A percentile compares a stretch with the other conserved stretches of the same genome.
These are phyloP conservation scores for Contarinia nasturtii DNA, from an alignment of 1,140 invertebrate species.

Conservation along the genomic window DNA sequence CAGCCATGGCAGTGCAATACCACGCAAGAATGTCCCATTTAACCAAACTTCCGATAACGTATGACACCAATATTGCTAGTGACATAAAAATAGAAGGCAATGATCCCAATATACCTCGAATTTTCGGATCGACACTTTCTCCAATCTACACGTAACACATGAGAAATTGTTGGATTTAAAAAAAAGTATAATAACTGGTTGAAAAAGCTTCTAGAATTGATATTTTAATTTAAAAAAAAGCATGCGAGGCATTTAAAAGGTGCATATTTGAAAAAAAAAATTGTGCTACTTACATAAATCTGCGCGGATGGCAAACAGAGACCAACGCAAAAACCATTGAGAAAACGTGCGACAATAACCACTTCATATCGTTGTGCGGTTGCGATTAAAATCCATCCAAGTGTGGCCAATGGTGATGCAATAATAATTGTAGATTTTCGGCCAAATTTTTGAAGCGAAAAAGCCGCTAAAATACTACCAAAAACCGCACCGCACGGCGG, in stretches of 20 bases:
- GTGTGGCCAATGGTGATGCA: conserved; percentile 28
- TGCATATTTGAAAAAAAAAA: conserved; percentile 2
- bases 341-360: conserved; percentile 31
- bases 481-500: conserved; percentile 30
- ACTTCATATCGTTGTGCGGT: conserved; percentile 20
- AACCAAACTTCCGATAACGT: conserved; percentile 33
- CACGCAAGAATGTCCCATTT: conserved; percentile 35
- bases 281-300: conserved; percentile 33
- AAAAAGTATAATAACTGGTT: too few relatives aligned
- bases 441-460: conserved; percentile 27
- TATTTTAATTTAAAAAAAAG: too few relatives aligned
- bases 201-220: too few relatives aligned
- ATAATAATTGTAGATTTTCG: conserved; percentile 25
- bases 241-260: too few relatives aligned
- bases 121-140: conserved; percentile 39
- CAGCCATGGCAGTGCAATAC: conserved; percentile 22
- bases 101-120: conserved; percentile 39
- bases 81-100: conserved; percentile 40
- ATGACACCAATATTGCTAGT: conserved; percentile 37
- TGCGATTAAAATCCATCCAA: conserved; percentile 31
- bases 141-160: conserved; percentile 32
- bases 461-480: conserved; percentile 28
- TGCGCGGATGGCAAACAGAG: conserved; percentile 35
- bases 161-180: conserved; percentile 8
- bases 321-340: conserved; percentile 38